Evolutionary conservation across 2,888 invertebrate species (phyloP).

Genomic region (Nebria salina): DNA sequence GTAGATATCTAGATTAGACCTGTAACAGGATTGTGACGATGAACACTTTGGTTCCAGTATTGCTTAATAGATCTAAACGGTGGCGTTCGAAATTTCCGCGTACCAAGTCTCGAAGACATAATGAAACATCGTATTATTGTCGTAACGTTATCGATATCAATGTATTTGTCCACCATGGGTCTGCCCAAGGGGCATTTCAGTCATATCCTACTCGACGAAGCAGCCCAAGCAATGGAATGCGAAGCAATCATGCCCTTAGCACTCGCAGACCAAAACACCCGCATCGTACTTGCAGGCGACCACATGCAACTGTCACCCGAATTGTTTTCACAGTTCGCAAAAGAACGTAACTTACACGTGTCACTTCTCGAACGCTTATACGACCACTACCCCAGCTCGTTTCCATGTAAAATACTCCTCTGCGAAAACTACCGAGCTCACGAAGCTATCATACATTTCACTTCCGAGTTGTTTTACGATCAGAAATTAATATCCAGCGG

Average conservation of each 20-base stretch:
- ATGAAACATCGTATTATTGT: slow-evolving; percentile 77
- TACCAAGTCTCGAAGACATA: slow-evolving; percentile 78
- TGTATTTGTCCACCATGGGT: slow-evolving; percentile 75
- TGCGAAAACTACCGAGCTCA: slow-evolving; percentile 87
- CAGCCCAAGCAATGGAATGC: slow-evolving; percentile 87
- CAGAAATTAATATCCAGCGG: slow-evolving; percentile 79
- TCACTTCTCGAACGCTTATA: slow-evolving; percentile 82
- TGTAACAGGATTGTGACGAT: not conserved
- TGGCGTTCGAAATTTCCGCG: slow-evolving; percentile 69
- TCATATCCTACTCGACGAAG: slow-evolving; percentile 87
- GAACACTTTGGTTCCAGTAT: slow-evolving; percentile 66
- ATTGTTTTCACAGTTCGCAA: slow-evolving; percentile 78
- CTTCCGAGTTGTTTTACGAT: slow-evolving; percentile 84
- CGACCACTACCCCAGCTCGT: slow-evolving; percentile 76
- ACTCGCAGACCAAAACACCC: slow-evolving; percentile 75
- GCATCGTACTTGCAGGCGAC: slow-evolving; percentile 85
- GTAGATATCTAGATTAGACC: not conserved
- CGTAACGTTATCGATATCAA: slow-evolving; percentile 81
- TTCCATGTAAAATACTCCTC: slow-evolving; percentile 80
- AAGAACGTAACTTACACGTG: slow-evolving; percentile 74
- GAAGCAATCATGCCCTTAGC: slow-evolving; percentile 84
- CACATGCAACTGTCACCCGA: slow-evolving; percentile 88
- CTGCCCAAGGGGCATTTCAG: slow-evolving; percentile 77
- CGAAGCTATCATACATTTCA: slow-evolving; percentile 81
- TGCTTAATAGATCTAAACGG: slow-evolving; percentile 73